These are phyloP conservation scores for Chiridota heheva DNA, from an alignment of 35 echinoderm and acorn worm species.

Conservation along the genomic window DNA sequence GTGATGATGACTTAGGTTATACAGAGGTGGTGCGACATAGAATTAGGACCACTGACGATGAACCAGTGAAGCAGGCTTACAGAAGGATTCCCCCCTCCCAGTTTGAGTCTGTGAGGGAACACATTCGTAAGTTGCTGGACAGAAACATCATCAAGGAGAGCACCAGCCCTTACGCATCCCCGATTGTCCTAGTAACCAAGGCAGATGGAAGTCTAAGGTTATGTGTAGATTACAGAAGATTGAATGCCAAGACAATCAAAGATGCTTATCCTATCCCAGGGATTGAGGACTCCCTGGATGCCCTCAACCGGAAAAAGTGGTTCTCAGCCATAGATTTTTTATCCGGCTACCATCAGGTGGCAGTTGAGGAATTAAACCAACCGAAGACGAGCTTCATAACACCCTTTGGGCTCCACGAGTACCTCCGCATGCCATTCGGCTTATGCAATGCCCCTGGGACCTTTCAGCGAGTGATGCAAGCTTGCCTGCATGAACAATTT, in stretches of 20 bases:
- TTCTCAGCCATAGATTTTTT: slow-evolving; percentile 48
- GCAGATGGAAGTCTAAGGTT: slow-evolving; percentile 18
- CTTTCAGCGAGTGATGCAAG: slow-evolving; percentile 46
- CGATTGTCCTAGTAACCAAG: slow-evolving; percentile 39
- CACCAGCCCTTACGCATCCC: slow-evolving; percentile 41
- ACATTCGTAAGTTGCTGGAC: slow-evolving; percentile 24
- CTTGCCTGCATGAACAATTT: slow-evolving; percentile 2
- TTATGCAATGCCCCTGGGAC: slow-evolving; percentile 36
- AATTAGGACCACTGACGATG: slow-evolving; percentile 9
- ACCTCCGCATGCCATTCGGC: slow-evolving; percentile 37
- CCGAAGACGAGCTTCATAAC: background rate
- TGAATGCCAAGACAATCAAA: slow-evolving; percentile 47
- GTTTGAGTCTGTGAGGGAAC: slow-evolving; percentile 38
- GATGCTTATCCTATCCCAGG: slow-evolving; percentile 53
- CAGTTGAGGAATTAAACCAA: background rate
- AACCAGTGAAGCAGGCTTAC: slow-evolving; percentile 19
- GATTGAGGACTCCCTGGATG: slow-evolving; percentile 60
- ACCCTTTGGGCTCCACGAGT: slow-evolving; percentile 10
- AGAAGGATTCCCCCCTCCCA: slow-evolving; percentile 31
- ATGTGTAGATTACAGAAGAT: slow-evolving; percentile 47
- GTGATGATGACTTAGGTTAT: slow-evolving; percentile 31
- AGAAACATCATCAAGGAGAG: slow-evolving; percentile 34
- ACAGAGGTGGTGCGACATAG: slow-evolving; percentile 2
- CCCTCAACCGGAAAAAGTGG: slow-evolving; percentile 40
- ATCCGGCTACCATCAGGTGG: slow-evolving; percentile 56